Conservation (phyloP, 2,113 vertebrate species). For the Rhombomys opimus region DNA sequence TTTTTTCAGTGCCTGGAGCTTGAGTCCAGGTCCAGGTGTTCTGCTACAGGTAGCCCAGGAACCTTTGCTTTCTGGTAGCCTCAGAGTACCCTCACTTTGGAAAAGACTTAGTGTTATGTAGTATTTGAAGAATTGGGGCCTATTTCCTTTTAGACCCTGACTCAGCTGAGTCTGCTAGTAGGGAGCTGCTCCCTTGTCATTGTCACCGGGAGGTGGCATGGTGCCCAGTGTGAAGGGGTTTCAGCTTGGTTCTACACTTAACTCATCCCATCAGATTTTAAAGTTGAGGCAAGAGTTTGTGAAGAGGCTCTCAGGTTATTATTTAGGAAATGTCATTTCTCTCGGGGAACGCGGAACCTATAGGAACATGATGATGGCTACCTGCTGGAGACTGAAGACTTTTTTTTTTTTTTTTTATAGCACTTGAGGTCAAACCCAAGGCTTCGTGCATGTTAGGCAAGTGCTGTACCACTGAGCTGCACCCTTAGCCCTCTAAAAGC, state of each 20-base stretch:
- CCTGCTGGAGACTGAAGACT: neutral
- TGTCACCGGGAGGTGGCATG: conserved; percentile 4
- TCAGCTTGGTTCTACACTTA: neutral
- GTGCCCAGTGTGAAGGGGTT: neutral
- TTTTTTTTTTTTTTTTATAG: neutral
- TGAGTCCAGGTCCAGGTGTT: neutral
- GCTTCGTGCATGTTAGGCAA: neutral
- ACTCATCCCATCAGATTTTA: neutral
- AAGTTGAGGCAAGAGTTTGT: conserved; percentile 7
- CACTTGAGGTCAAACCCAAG: neutral
- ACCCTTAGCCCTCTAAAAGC: neutral
- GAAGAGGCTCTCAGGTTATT: neutral
- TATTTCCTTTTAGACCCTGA: conserved; percentile 2
- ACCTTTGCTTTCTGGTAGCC: conserved; percentile 24
- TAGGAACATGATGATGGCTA: neutral
- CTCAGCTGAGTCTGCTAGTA: conserved; percentile 4
- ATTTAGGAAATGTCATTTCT: neutral
- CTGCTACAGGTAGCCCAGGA: neutral
- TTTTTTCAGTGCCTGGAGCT: neutral
- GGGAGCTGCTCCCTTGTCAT: neutral
- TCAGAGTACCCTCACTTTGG: conserved; percentile 19
- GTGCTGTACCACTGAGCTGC: neutral
- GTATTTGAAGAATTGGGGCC: conserved; percentile 45
- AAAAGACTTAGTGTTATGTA: conserved; percentile 49
- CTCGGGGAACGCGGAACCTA: neutral